Evolutionary conservation across 2,888 invertebrate genomes (phyloP).

Genomic region (Steinernema hermaphroditum): DNA sequence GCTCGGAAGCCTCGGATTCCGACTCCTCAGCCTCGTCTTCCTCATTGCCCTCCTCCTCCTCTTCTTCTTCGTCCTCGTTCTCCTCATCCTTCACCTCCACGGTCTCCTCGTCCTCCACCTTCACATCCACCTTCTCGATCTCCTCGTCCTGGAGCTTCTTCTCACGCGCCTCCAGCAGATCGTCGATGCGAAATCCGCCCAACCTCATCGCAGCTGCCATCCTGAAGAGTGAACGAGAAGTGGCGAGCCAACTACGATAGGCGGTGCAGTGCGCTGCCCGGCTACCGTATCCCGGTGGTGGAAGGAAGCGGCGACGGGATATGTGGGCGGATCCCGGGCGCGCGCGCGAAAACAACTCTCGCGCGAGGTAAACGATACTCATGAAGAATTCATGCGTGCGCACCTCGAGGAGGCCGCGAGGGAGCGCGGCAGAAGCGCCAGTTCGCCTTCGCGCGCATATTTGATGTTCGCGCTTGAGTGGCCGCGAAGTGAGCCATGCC

Average conservation of each 20-base stretch:
- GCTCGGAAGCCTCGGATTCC: conserved; percentile 11
- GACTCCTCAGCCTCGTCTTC: conserved; percentile 13
- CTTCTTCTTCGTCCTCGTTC: background rate
- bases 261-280: background rate
- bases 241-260: conserved; percentile 12
- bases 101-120: background rate
- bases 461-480: conserved; percentile 28
- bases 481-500: conserved; percentile 1
- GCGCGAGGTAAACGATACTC: conserved; percentile 29
- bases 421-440: conserved; percentile 11
- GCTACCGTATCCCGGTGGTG: conserved; percentile 15
- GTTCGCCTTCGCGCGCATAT: conserved; percentile 26
- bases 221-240: background rate
- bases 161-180: conserved; percentile 2
- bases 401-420: conserved; percentile 25
- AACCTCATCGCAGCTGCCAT: conserved; percentile 29
- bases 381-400: conserved; percentile 14
- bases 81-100: background rate
- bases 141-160: conserved; percentile 30
- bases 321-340: conserved; percentile 14
- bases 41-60: background rate
- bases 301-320: conserved; percentile 4
- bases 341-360: conserved; percentile 30
- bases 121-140: background rate
- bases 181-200: conserved; percentile 25